Percentiles rank a stretch among this genome's conserved stretches.
Conservation (phyloP, 2,888 invertebrate species). For the Chaetoderma sp. region DNA sequence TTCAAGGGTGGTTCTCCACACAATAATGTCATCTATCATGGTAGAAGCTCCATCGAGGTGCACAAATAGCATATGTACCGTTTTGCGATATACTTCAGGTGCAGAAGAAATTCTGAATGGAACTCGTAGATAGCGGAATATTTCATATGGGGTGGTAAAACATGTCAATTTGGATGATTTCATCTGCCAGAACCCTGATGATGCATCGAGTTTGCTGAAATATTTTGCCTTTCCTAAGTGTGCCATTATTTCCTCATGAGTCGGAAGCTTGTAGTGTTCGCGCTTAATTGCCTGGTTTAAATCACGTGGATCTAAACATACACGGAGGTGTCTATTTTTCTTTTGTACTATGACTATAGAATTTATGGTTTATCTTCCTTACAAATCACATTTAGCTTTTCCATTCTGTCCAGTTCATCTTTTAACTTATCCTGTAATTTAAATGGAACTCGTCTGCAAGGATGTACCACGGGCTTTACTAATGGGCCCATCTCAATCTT, state of each 20-base stretch:
- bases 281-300: slow-evolving; percentile 37
- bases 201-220: slow-evolving; percentile 36
- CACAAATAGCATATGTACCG: too few species aligned
- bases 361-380: slow-evolving; percentile 39
- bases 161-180: slow-evolving; percentile 8
- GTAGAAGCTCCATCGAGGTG: slow-evolving; percentile 9
- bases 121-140: slow-evolving; percentile 22
- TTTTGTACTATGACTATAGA: slow-evolving; percentile 33
- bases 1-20: not conserved
- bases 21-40: slow-evolving; percentile 10
- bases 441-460: slow-evolving; percentile 34
- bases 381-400: slow-evolving; percentile 26
- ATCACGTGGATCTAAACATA: slow-evolving; percentile 41
- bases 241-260: slow-evolving; percentile 37
- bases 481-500: slow-evolving; percentile 24
- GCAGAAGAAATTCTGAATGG: slow-evolving; percentile 17
- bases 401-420: slow-evolving; percentile 33
- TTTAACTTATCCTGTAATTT: slow-evolving; percentile 33
- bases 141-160: slow-evolving; percentile 37
- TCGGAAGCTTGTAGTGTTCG: slow-evolving; percentile 39
- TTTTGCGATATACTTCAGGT: slow-evolving; percentile 20
- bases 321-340: slow-evolving; percentile 35
- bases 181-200: slow-evolving; percentile 38
- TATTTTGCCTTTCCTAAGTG: slow-evolving; percentile 25
- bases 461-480: slow-evolving; percentile 33